Base-by-base conservation (phyloP, 2,113 vertebrate species). In the Empidonax alnorum region DNA sequence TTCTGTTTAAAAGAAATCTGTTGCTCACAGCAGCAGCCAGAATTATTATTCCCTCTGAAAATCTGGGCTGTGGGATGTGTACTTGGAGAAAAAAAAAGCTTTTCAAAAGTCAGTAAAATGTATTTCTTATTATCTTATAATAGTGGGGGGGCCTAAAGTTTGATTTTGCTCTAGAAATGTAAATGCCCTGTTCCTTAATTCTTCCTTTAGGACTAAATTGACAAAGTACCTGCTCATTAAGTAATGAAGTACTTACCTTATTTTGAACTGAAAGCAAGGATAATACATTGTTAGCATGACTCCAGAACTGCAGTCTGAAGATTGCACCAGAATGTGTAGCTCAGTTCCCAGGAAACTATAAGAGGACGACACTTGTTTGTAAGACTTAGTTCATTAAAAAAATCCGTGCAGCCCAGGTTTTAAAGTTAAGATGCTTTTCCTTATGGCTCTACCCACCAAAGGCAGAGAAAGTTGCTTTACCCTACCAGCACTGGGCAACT, bases 31-130 rank as follows among this genome's bases (percentile, higher is more conserved):
- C 84, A 82, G 95, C 85, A 92, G 67, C 20, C 53, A 22, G 63
- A 94, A 89, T 95, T 96, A 89, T 97, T 96, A 83, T 83, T 94
- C 82, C 90, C 73, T 82, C 74, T 87, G 87, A 80, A 92, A 81
- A 78, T 82, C 94, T 95, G 67, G 72, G 90, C 84, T 94, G 89
- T 96, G 89, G 91, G 94, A 89, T 92, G 77, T 89, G 17, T 89
- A 39, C 75, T 96, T 86, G 55, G 39, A 41, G 17, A 42, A 47
- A 44, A 83, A 74, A 72, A 78, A 83, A 67, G 46, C 81, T 89
- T 84, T 97, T 75, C 68, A 94, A 82, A 89, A 94, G 83, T 66
- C 52, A 84, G 68, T 89, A 87, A 83, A 4, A 0, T 71, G 72
- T 90, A 79, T 94, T 94, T 92, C 62, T 62, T 95, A 87, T 88